Evolutionary conservation across 2,797 vertebrate genomes (phyloP).

Genomic region (Molossus alvarezi): DNA sequence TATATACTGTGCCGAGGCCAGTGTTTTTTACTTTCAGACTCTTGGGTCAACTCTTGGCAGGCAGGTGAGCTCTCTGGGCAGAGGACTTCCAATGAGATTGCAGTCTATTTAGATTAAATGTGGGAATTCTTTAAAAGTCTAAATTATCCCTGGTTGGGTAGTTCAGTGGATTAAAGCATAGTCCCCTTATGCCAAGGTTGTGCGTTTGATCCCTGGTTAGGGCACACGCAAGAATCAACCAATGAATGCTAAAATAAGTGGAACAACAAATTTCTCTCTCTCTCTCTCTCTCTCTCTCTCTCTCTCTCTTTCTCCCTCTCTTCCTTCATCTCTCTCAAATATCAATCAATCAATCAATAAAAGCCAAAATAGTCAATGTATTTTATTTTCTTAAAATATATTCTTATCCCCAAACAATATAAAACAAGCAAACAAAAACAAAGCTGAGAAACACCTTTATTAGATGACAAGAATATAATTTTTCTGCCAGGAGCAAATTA

Average conservation of each 20-base stretch:
- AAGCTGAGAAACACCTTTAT: not conserved
- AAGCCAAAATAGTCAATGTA: not conserved
- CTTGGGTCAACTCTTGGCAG: not conserved
- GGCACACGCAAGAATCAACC: not conserved
- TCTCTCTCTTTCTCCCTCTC: too few species aligned
- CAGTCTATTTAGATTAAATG: not conserved
- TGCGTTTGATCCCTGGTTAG: not conserved
- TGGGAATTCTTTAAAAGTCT: not conserved
- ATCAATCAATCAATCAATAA: not conserved
- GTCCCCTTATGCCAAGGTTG: not conserved
- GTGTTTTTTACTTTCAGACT: not conserved
- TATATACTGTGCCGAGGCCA: not conserved
- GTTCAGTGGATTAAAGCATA: not conserved
- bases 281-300: not conserved
- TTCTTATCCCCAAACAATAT: not conserved
- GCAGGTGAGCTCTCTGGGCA: not conserved
- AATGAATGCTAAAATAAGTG: not conserved
- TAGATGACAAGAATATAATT: not conserved
- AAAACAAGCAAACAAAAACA: not conserved
- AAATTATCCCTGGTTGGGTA: not conserved
- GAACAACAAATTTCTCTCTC: not conserved
- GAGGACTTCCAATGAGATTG: not conserved
- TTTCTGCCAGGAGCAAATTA: not conserved
- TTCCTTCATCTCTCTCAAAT: not conserved
- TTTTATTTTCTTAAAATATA: slow-evolving; percentile 16